A percentile compares a stretch with the other conserved stretches of the same genome.
Evolutionary conservation across 2,113 vertebrate species (phyloP).

Genomic region (Rana temporaria): DNA sequence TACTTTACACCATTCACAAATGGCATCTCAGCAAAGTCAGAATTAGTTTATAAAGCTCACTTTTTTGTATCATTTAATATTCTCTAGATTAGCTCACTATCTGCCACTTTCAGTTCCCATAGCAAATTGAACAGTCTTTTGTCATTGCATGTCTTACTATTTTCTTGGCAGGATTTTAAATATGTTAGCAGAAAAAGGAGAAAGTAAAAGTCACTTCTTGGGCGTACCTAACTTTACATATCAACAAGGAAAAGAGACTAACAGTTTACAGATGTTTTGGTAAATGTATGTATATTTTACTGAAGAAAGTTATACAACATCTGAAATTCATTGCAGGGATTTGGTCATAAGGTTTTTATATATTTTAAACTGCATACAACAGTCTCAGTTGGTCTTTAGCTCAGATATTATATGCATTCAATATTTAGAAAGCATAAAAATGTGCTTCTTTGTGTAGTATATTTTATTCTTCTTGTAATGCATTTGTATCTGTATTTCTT

Average conservation of each 20-base stretch:
- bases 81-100: slow-evolving; percentile 41
- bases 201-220: slow-evolving; percentile 11
- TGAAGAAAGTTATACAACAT: slow-evolving; percentile 40
- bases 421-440: neutral
- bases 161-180: slow-evolving; percentile 11
- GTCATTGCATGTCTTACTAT: slow-evolving; percentile 5
- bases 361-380: neutral
- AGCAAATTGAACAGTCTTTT: slow-evolving; percentile 23
- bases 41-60: slow-evolving; percentile 36
- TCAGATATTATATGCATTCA: slow-evolving; percentile 30
- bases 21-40: slow-evolving; percentile 31
- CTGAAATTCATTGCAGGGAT: slow-evolving; percentile 36
- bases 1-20: slow-evolving; percentile 39
- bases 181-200: neutral
- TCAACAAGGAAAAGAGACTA: slow-evolving; percentile 20
- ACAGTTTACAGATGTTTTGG: slow-evolving; percentile 50
- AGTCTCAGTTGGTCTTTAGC: neutral
- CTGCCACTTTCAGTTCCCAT: slow-evolving; percentile 43
- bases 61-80: slow-evolving; percentile 30
- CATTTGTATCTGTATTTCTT: neutral
- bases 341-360: slow-evolving; percentile 8
- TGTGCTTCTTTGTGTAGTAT: neutral
- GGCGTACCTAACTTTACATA: slow-evolving; percentile 33
- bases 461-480: neutral
- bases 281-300: slow-evolving; percentile 37